Percentiles rank a stretch among this genome's conserved stretches.
Conservation (phyloP, 1,140 invertebrate species). For the Kradibia gibbosae region DNA sequence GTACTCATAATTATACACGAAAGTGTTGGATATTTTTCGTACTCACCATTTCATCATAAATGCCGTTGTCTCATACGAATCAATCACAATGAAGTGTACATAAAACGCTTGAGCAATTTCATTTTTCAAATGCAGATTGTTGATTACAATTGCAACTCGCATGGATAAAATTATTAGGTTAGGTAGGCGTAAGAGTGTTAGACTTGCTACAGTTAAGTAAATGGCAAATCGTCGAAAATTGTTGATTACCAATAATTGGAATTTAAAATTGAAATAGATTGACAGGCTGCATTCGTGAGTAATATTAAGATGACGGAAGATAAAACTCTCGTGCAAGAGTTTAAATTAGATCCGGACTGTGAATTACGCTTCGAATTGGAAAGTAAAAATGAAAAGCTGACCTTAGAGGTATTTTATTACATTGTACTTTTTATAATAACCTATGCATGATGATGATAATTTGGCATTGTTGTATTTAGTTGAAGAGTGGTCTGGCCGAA, state of each 20-base stretch:
- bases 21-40: too few species aligned
- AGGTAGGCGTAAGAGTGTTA: background rate
- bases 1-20: too few species aligned
- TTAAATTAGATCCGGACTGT: conserved; percentile 88
- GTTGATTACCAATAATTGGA: background rate
- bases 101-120: too few species aligned
- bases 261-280: conserved; percentile 8
- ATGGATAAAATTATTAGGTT: background rate
- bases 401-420: conserved; percentile 78
- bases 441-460: background rate
- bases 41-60: too few species aligned
- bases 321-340: conserved; percentile 77
- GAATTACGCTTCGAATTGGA: conserved; percentile 96
- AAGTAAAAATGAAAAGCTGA: conserved; percentile 87
- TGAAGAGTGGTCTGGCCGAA: conserved; percentile 92
- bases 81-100: too few species aligned
- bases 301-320: conserved; percentile 62
- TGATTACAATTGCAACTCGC: too few species aligned
- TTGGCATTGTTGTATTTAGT: conserved; percentile 70
- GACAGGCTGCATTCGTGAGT: background rate
- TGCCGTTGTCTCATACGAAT: too few species aligned
- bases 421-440: background rate
- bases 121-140: background rate
- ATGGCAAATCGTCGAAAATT: background rate
- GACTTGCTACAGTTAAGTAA: background rate